These are phyloP conservation scores for Falco punctatus DNA, from an alignment of 2,113 vertebrate genomes.

Conservation along the genomic window DNA sequence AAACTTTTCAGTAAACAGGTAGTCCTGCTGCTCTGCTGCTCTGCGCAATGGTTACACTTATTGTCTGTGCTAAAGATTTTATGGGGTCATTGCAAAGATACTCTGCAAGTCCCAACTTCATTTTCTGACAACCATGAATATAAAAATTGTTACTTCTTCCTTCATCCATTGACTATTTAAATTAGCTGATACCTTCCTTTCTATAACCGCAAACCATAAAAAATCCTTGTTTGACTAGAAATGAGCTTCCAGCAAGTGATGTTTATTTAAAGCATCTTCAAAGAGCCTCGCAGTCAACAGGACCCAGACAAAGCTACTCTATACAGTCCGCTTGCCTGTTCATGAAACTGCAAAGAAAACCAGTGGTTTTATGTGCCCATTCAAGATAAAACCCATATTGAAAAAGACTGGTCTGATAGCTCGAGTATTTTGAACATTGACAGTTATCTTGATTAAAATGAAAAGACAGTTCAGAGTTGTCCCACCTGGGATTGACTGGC, in stretches of 20 bases:
- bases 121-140: background rate
- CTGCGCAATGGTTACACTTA: rapidly evolving
- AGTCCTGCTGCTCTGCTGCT: background rate
- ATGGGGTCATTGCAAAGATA: background rate
- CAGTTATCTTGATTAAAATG: background rate
- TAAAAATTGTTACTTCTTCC: background rate
- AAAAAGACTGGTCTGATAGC: background rate
- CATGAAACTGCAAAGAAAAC: constrained; percentile 43
- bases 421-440: constrained; percentile 5
- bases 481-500: background rate
- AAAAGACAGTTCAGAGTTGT: background rate
- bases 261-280: constrained; percentile 14
- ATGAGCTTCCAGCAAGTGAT: constrained; percentile 6
- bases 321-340: background rate
- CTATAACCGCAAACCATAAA: background rate
- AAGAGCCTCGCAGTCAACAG: background rate
- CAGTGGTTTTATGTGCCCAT: background rate
- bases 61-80: background rate
- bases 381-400: constrained; percentile 23
- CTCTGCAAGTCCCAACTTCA: background rate
- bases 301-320: background rate
- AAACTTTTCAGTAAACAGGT: background rate
- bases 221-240: constrained; percentile 30
- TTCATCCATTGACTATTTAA: background rate
- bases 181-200: background rate